These are phyloP conservation scores for Pelecanus crispus DNA, from an alignment of 2,113 vertebrate genomes.

Conservation along the genomic window DNA sequence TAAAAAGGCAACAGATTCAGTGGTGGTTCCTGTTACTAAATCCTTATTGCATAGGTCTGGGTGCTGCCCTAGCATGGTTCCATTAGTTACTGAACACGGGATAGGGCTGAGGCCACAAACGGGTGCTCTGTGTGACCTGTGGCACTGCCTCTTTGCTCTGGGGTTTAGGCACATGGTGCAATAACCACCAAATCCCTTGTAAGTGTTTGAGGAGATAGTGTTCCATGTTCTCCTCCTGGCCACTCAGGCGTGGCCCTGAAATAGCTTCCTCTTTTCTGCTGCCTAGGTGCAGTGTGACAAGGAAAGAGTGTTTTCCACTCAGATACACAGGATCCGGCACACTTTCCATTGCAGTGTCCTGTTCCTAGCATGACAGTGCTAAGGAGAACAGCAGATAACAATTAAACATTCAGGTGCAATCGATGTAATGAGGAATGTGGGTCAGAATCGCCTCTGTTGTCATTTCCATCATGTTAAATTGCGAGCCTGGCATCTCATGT, in stretches of 20 bases:
- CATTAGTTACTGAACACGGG: fast-evolving
- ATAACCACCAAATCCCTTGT: fast-evolving
- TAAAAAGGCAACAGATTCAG: not conserved
- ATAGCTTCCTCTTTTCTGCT: not conserved
- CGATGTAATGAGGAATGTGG: not conserved
- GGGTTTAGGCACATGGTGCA: not conserved
- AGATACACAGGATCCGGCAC: not conserved
- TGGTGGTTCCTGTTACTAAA: not conserved
- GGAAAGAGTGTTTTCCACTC: not conserved
- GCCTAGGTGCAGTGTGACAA: not conserved
- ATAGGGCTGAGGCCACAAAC: not conserved
- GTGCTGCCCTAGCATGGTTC: not conserved
- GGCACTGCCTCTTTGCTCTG: not conserved
- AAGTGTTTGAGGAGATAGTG: not conserved
- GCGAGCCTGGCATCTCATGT: fast-evolving
- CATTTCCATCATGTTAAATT: not conserved
- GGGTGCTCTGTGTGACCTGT: not conserved
- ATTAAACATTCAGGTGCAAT: not conserved
- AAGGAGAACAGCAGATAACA: not conserved
- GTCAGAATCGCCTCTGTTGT: not conserved
- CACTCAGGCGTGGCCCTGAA: not conserved
- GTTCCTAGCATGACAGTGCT: not conserved
- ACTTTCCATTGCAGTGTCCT: not conserved
- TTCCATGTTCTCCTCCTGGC: not conserved
- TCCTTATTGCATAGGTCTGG: not conserved